A percentile compares a stretch with the other conserved stretches of the same genome.
Evolutionary conservation across 2,797 vertebrate species (phyloP).

Genomic region (Tinamus major): DNA sequence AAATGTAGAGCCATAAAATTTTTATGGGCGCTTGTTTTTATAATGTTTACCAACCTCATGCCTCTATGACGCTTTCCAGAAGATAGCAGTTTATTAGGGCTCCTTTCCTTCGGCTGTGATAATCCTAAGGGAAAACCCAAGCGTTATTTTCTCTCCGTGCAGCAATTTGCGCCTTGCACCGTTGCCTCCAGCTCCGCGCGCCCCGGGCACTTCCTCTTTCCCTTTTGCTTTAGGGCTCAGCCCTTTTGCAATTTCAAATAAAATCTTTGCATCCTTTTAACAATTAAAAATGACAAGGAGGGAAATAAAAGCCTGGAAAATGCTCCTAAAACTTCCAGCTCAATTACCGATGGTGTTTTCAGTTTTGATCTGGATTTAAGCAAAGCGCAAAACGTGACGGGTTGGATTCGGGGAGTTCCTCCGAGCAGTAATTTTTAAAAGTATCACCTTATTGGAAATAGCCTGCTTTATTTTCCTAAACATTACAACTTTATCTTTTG

Average conservation of each 20-base stretch:
- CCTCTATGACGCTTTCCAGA: constrained; percentile 67
- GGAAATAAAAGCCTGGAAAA: background rate
- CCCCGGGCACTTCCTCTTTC: background rate
- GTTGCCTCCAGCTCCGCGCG: background rate
- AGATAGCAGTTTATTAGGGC: constrained; percentile 60
- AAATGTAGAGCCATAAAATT: constrained; percentile 62
- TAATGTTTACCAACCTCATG: constrained; percentile 60
- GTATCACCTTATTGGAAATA: accelerated
- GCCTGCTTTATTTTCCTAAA: background rate
- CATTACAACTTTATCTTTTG: background rate
- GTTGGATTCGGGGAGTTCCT: background rate
- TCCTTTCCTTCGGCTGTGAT: background rate
- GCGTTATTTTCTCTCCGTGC: background rate
- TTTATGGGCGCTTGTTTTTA: constrained; percentile 40
- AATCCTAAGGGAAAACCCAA: background rate
- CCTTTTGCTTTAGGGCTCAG: background rate
- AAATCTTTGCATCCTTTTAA: accelerated
- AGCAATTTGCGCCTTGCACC: background rate
- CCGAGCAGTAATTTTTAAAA: background rate
- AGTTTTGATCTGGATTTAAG: background rate
- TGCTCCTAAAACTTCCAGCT: background rate
- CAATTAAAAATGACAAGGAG: background rate
- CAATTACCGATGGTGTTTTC: accelerated
- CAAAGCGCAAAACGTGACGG: accelerated
- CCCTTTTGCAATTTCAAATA: background rate